These are phyloP conservation scores for Babylonia areolata DNA, from an alignment of 1,140 invertebrate species.

Conservation along the genomic window DNA sequence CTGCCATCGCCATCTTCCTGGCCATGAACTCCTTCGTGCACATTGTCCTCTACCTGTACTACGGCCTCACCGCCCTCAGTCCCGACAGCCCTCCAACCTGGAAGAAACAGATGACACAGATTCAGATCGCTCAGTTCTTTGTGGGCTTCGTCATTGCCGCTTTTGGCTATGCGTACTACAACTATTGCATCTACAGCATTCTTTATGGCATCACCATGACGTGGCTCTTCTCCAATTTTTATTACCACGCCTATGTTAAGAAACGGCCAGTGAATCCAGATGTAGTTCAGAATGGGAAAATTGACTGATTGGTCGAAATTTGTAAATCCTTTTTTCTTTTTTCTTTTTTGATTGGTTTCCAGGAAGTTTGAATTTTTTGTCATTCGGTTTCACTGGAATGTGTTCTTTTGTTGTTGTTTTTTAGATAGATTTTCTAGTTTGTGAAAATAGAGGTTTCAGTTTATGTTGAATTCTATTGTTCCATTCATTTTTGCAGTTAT, in stretches of 20 bases:
- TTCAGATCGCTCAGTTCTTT: constrained; percentile 83
- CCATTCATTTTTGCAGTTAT: neutral
- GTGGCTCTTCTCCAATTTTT: constrained; percentile 76
- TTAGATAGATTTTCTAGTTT: neutral
- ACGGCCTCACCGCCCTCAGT: constrained; percentile 88
- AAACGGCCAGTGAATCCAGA: constrained; percentile 29
- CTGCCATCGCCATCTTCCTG: constrained; percentile 79
- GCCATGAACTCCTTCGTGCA: constrained; percentile 94
- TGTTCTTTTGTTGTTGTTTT: neutral
- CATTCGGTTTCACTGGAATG: neutral
- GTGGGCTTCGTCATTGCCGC: constrained; percentile 60
- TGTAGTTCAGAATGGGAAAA: constrained; percentile 9
- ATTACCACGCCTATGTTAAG: constrained; percentile 74
- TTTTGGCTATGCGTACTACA: constrained; percentile 64
- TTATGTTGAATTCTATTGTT: neutral
- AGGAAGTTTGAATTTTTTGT: too few species aligned
- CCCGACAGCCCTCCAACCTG: constrained; percentile 90
- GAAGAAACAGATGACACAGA: constrained; percentile 92
- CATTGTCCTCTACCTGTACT: constrained; percentile 95
- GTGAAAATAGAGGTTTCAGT: neutral
- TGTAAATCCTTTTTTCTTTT: too few species aligned
- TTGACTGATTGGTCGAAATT: neutral
- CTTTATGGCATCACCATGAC: constrained; percentile 73
- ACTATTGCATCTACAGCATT: constrained; percentile 76
- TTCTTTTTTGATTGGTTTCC: neutral